Conservation (phyloP, 2,113 vertebrate genomes). For the Emydocephalus ijimae region DNA sequence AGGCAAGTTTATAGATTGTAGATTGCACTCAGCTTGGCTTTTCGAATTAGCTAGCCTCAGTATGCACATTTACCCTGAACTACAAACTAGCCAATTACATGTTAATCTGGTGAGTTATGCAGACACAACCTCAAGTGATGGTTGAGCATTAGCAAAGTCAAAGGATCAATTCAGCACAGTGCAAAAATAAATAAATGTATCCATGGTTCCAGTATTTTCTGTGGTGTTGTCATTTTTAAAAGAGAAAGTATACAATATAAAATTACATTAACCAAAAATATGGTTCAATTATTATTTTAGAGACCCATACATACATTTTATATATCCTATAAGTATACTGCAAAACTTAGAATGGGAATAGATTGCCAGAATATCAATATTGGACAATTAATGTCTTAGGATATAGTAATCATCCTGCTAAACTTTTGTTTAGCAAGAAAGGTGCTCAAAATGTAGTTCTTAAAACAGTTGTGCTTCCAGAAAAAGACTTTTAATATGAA, state of each 20-base stretch:
- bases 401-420: constrained; percentile 38
- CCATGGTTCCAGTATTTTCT: not conserved
- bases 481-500: constrained; percentile 40
- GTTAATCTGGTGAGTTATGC: not conserved
- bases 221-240: not conserved
- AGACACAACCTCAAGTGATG: not conserved
- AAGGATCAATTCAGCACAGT: not conserved
- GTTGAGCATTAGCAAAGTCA: not conserved
- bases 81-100: not conserved
- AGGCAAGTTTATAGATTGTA: not conserved
- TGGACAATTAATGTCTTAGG: constrained; percentile 11
- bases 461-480: constrained; percentile 36
- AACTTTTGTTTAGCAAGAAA: constrained; percentile 31
- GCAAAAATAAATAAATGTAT: not conserved
- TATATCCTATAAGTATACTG: constrained; percentile 28
- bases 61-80: not conserved
- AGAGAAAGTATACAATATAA: not conserved
- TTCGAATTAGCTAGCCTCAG: not conserved
- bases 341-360: constrained; percentile 36
- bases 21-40: not conserved
- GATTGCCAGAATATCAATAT: not conserved
- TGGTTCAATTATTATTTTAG: constrained; percentile 7
- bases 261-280: not conserved
- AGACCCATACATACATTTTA: constrained; percentile 25
- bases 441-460: not conserved